Evolutionary conservation across 1,140 invertebrate species (phyloP).

Genomic region (Palaemon carinicauda): DNA sequence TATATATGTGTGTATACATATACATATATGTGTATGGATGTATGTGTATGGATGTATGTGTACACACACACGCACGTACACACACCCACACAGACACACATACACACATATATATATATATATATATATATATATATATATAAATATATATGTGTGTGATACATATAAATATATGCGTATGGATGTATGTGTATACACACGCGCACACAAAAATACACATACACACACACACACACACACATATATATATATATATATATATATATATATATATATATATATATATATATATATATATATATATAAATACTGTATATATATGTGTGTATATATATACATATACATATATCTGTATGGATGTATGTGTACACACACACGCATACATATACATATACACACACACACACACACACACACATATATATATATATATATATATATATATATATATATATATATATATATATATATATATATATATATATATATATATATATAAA

Average conservation of each 20-base stretch:
- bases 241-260: conserved; percentile 2
- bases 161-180: too few relatives aligned
- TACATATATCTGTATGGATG: background rate
- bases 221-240: background rate
- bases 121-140: too few relatives aligned
- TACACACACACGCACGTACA: too few relatives aligned
- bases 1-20: too few relatives aligned
- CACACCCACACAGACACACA: too few relatives aligned
- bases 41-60: too few relatives aligned
- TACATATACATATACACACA: background rate
- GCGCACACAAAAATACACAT: too few relatives aligned
- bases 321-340: background rate
- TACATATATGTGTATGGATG: too few relatives aligned
- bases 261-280: conserved; percentile 2
- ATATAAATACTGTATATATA: background rate
- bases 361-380: too few relatives aligned
- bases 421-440: background rate
- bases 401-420: background rate
- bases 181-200: too few relatives aligned
- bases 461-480: conserved; percentile 2
- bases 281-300: background rate
- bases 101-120: too few relatives aligned
- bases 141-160: too few relatives aligned
- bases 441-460: conserved; percentile 2
- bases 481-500: background rate